Base-by-base conservation (phyloP, 2,113 vertebrate genomes). In the Recurvirostra avosetta region DNA sequence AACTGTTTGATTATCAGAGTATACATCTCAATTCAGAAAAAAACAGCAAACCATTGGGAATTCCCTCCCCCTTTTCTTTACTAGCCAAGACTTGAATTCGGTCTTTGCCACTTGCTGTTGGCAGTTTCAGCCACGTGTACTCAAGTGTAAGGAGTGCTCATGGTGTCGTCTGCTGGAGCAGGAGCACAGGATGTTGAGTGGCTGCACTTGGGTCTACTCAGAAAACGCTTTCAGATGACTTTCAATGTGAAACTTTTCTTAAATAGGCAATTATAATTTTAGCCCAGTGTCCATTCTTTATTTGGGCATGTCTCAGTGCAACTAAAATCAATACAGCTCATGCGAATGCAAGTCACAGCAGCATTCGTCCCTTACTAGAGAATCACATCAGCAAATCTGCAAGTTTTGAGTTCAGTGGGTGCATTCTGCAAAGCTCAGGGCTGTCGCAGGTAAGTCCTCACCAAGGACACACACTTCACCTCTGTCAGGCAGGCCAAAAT, bases 101-200 rank as follows among this genome's bases (percentile, higher is more conserved):
- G 7, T n/a, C 40, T 87, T 78, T 78, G 40, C 5, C 22, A 4
- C 29, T 72, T 81, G 13, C 6, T 68, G 11, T 66, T 90, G 30
- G 18, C 43, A 73, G 53, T 52, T 75, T 81, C 19, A 49, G 27
- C 41, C 13, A 47, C 8, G 27, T 1, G 5, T 67, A 9, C 7
- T 41, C 10, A 71, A 32, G 23, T 6, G 8, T 19, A 30, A 72
- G 40, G 15, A 43, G 8, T 6, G 3, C 4, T 82, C 2, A 0
- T 18, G 15, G 23, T 17, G 10, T 30, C 30, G 59, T 91, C 34
- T 41, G 15, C 34, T 77, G 16, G 32, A 84, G 12, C n/a, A 86
- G n/a, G 19, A 80, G 22, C 8, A 1, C 75, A 22, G 25, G 26
- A 65, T 2, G 1, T 15, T 0, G 1, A 78, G 15, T 32, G 13